Percentiles rank a stretch among this genome's conserved stretches.
phyloP scores from a whole-genome alignment of 2,888 invertebrate species.

The Oithona nana region DNA sequence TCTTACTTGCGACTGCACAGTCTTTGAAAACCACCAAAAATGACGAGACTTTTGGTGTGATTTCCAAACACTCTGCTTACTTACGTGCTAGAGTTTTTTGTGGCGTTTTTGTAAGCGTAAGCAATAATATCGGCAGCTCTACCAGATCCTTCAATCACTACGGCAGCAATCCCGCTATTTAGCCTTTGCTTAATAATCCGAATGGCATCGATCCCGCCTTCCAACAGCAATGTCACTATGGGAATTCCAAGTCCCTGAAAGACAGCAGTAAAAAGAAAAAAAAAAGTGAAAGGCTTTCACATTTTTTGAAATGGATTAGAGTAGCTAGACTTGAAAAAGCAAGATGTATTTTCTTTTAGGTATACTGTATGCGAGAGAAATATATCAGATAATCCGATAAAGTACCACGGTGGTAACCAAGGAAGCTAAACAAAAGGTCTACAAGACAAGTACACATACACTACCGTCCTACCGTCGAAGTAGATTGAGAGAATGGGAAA shows the following conservation, averaged over 20 bases:
- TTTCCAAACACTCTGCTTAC: neutral
- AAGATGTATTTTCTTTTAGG: too few relatives aligned
- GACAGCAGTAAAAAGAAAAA: neutral
- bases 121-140: constrained; percentile 26
- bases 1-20: neutral
- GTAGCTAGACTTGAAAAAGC: neutral
- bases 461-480: too few relatives aligned
- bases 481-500: too few relatives aligned
- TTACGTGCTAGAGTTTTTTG: neutral
- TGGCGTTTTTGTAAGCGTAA: constrained; percentile 7
- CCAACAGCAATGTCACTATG: constrained; percentile 29
- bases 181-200: constrained; percentile 26
- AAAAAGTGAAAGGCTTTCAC: neutral
- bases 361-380: too few relatives aligned
- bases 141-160: constrained; percentile 30
- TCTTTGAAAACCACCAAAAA: neutral
- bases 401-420: too few relatives aligned
- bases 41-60: neutral
- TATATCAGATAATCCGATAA: too few relatives aligned
- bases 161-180: constrained; percentile 27
- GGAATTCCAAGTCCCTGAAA: constrained; percentile 27
- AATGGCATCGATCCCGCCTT: constrained; percentile 29
- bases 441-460: too few relatives aligned
- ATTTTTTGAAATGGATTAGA: neutral
- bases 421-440: too few relatives aligned